Conservation (phyloP, 2,113 vertebrate genomes). For the Odocoileus hemionus region DNA sequence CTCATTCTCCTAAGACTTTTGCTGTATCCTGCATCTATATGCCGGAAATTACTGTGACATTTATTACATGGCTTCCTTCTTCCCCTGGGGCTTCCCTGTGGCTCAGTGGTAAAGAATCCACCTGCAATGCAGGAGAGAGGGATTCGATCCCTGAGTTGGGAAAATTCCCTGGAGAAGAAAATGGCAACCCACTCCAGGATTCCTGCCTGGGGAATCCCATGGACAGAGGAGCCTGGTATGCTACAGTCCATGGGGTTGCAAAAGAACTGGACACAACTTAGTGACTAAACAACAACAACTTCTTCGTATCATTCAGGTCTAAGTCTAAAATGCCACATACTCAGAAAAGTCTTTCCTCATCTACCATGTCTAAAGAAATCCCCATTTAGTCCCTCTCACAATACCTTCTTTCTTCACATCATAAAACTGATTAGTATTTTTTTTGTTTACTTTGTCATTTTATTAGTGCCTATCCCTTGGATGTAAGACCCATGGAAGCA, state of each 20-base stretch:
- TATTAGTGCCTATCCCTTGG: not conserved
- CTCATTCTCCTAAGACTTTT: not conserved
- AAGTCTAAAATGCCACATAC: not conserved
- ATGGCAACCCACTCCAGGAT: not conserved
- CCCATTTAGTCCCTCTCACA: not conserved
- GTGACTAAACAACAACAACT: not conserved
- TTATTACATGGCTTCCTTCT: not conserved
- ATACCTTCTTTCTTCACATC: not conserved
- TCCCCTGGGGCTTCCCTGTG: not conserved
- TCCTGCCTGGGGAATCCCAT: not conserved
- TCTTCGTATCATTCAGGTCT: not conserved
- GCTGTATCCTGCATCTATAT: not conserved
- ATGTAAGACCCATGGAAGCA: not conserved
- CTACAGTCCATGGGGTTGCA: accelerated
- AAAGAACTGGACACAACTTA: not conserved
- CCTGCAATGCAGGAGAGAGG: not conserved
- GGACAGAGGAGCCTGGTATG: not conserved
- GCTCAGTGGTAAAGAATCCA: not conserved
- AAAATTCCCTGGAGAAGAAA: not conserved
- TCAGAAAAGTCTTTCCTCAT: not conserved
- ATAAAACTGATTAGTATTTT: not conserved
- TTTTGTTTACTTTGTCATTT: not conserved
- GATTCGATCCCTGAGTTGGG: not conserved
- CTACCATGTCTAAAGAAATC: not conserved
- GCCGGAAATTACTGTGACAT: not conserved